Base-by-base conservation (phyloP, 2,888 invertebrate genomes). In the Nymphalis polychloros region DNA sequence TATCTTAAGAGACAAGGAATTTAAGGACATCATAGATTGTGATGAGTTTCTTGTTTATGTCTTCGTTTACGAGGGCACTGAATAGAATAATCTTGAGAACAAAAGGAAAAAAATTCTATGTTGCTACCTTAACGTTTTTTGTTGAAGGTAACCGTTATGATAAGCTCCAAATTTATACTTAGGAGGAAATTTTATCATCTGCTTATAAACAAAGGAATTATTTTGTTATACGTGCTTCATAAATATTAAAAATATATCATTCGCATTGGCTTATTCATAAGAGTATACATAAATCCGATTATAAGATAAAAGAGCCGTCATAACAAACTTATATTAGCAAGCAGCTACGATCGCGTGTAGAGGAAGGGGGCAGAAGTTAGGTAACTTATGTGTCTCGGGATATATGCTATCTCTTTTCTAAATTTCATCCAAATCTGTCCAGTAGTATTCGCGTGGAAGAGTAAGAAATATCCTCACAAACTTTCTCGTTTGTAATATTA, bases 21-120 rank as follows among this genome's bases (percentile, higher is more conserved):
- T 79, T 79, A 79, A 83, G 80, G 77, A 78, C 79, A 82, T 81
- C 81, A 79, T 80, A 79, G 78, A 73, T 77, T 67, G 69, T 78
- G 81, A 84, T 78, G 79, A 81, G 79, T 75, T 76, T 72, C 71
- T 76, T 79, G 78, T 83, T 81, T 81, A 81, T 79, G 76, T 76
- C 80, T 79, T 73, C 70, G 73, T 73, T 75, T 74, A 75, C 71
- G 68, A 71, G 55, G 71, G 64, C 69, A 70, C 71, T 74, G 75
- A 84, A 82, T 82, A 77, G 76, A 79, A 80, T 85, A 85, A 86
- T 86, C 85, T 84, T 76, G 79, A 63, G 72, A 71, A 75, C 75
- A 76, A 75, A 75, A 64, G 72, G 53, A 59, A 65, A 70, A 69
- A 72, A 66, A 70, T 62, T n/a, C 61, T 70, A 62, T 64, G 60